A percentile compares a stretch with the other conserved stretches of the same genome.
These are phyloP conservation scores for Oophaga pumilio DNA, from an alignment of 2,113 vertebrate genomes.

Conservation along the genomic window DNA sequence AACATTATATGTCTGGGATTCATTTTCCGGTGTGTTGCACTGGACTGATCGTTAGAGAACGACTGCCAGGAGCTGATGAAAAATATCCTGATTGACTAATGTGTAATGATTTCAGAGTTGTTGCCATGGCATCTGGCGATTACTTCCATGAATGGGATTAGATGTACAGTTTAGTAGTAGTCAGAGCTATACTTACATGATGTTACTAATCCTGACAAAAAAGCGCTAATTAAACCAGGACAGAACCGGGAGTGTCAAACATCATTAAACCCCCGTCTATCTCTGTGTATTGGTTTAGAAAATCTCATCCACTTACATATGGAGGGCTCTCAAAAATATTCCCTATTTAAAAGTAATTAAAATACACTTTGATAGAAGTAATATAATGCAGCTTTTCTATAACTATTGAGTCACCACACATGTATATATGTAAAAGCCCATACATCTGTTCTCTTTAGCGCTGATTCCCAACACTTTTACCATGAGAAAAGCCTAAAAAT, in stretches of 20 bases:
- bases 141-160: background rate
- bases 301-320: constrained; percentile 13
- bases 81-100: constrained; percentile 18
- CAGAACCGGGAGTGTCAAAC: background rate
- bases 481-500: too few relatives aligned
- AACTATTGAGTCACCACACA: too few relatives aligned
- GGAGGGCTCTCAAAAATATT: background rate
- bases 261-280: constrained; percentile 22
- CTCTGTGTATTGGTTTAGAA: constrained; percentile 12
- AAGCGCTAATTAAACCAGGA: constrained; percentile 8
- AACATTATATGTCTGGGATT: background rate
- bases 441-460: too few relatives aligned
- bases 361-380: background rate
- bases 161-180: background rate
- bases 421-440: too few relatives aligned
- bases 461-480: too few relatives aligned
- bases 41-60: background rate
- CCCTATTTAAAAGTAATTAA: background rate
- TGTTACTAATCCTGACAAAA: constrained; percentile 40
- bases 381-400: background rate
- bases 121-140: constrained; percentile 15
- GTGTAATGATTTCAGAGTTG: constrained; percentile 23
- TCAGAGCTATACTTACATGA: background rate
- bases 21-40: background rate
- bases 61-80: background rate